phyloP scores from a whole-genome alignment of 1,140 invertebrate genomes.

The Leptopilina clavipes region DNA sequence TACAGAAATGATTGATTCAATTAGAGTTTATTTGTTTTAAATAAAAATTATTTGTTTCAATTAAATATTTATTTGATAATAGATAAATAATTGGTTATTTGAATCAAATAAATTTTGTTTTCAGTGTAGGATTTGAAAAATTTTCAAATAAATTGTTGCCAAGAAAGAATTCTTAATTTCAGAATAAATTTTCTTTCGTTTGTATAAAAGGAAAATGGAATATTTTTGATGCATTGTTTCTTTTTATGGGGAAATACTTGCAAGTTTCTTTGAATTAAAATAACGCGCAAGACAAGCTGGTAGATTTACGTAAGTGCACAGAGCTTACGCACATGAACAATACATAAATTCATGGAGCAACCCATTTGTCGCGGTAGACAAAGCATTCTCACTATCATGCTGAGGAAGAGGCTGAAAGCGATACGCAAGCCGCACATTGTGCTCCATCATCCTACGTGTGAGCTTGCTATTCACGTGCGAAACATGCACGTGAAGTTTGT shows the following conservation, averaged over 20 bases:
- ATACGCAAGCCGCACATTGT: constrained; percentile 31
- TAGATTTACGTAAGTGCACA: constrained; percentile 1
- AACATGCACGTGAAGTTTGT: constrained; percentile 26
- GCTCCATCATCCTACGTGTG: constrained; percentile 18
- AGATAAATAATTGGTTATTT: no score
- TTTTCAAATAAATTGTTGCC: no score
- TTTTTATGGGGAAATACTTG: neutral
- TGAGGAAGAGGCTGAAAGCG: constrained; percentile 27
- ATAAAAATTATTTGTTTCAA: no score
- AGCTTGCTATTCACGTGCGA: constrained; percentile 24
- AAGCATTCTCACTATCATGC: constrained; percentile 27
- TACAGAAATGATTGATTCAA: no score
- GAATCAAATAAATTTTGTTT: no score
- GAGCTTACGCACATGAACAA: constrained; percentile 23
- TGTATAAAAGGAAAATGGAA: no score
- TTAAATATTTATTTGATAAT: no score
- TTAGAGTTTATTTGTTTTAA: no score
- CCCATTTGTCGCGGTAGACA: constrained; percentile 28
- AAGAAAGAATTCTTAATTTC: no score
- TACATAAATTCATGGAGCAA: constrained; percentile 21
- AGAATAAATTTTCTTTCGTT: no score
- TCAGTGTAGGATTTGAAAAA: no score
- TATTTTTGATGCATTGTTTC: neutral
- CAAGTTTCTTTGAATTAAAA: neutral
- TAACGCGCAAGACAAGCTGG: neutral